Percentiles rank a stretch among this genome's conserved stretches.
Evolutionary conservation across 2,113 vertebrate species (phyloP).

Genomic region (Thunnus thynnus): DNA sequence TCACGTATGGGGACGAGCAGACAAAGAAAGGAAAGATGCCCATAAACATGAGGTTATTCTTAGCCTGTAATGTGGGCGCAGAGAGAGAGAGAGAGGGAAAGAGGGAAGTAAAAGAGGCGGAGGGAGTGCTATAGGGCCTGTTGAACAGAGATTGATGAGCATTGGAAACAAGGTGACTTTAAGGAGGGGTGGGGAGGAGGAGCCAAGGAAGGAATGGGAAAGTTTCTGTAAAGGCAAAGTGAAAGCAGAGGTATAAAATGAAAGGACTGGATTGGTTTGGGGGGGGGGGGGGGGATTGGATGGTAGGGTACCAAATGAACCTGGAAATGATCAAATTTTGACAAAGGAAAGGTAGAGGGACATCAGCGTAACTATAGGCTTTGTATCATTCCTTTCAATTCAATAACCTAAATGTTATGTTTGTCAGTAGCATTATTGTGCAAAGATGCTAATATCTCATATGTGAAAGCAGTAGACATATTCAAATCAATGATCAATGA

Average conservation of each 20-base stretch:
- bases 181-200: constrained; percentile 52
- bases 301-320: constrained; percentile 11
- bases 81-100: background rate
- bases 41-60: constrained; percentile 12
- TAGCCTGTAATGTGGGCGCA: background rate
- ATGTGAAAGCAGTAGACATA: background rate
- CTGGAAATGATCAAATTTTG: background rate
- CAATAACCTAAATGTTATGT: background rate
- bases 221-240: constrained; percentile 46
- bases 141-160: constrained; percentile 79
- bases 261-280: constrained; percentile 11
- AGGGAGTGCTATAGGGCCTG: constrained; percentile 18
- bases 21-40: background rate
- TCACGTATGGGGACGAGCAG: background rate
- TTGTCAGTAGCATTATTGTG: background rate
- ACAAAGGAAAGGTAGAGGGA: background rate
- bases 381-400: background rate
- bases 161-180: constrained; percentile 82
- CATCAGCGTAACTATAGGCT: background rate
- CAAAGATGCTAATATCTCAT: no score
- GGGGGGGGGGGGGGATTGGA: background rate
- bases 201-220: constrained; percentile 31
- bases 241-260: constrained; percentile 27
- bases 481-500: constrained; percentile 2
- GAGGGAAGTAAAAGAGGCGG: constrained; percentile 22